Base-by-base conservation (phyloP, 2,113 vertebrate genomes). In the Rousettus leschenaultii region DNA sequence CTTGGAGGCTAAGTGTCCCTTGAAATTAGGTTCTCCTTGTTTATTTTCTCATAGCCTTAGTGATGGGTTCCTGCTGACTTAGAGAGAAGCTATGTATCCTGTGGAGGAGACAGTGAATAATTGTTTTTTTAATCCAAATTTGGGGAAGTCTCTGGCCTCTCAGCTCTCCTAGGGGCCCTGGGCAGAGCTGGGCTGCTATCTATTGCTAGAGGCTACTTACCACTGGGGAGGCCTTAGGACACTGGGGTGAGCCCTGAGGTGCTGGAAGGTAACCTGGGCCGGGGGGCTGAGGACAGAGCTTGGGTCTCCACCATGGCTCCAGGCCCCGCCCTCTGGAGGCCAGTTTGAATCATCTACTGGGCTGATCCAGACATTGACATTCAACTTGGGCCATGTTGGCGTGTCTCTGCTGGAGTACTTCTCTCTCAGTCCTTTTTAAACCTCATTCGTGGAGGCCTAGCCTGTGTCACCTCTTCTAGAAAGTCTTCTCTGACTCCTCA, bases 111-210 rank as follows among this genome's bases (percentile, higher is more conserved):
- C 93, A 74, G 45, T 55, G 80, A 83, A 13, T 8, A 53, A 91
- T 77, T 97, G 85, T 96, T 97, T 86, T 95, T 92, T 96, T 86
- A 96, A 95, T 96, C 97, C 97, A 98, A 97, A 98, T 98, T 98
- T 97, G 97, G 97, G 93, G 88, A 97, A 70, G 80, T 95, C 70
- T 95, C 38, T 26, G 59, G 51, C 68, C 57, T 86, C 45, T 18
- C 12, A 65, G 82, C 51, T 70, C 22, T 95, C 61, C 43, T 33
- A 40, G 48, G 80, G 86, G 68, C 55, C 24, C 11, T 40, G 51
- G 19, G 61, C 38, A 86, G 45, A 92, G 13, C 61, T 66, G 35
- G 61, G 40, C 40, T 86, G 43, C 91, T 87, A 57, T 86, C 57
- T 57, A 3, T 48, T 6, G 45, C 70, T 66, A 4, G 73, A 79